Evolutionary conservation across 1,140 invertebrate species (phyloP).

Genomic region (Drosophila prosaltans): DNA sequence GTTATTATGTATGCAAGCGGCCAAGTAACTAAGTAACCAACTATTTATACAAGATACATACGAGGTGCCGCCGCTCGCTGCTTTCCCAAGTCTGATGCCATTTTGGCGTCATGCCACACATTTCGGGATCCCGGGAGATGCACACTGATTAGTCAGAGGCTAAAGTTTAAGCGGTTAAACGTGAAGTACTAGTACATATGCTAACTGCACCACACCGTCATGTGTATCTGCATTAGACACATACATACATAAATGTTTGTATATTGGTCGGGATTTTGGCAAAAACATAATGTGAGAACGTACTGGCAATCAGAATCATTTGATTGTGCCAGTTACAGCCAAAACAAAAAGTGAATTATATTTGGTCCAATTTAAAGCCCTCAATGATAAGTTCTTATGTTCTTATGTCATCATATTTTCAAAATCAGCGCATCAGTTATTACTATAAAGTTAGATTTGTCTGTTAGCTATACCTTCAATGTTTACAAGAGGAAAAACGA

Average conservation of each 20-base stretch:
- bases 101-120: constrained; percentile 53
- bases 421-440: too few species aligned
- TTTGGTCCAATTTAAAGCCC: too few species aligned
- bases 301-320: background rate
- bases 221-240: too few species aligned
- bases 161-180: constrained; percentile 77
- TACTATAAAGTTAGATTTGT: too few species aligned
- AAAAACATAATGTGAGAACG: background rate
- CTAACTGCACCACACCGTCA: too few species aligned
- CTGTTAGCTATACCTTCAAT: too few species aligned
- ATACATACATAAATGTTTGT: background rate
- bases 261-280: background rate
- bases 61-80: constrained; percentile 52
- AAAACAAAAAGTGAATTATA: too few species aligned
- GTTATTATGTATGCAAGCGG: constrained; percentile 66
- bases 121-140: constrained; percentile 61
- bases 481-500: too few species aligned
- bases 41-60: constrained; percentile 63
- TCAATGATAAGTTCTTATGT: too few species aligned
- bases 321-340: too few species aligned
- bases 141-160: constrained; percentile 68
- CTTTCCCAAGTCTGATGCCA: constrained; percentile 37
- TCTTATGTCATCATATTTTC: too few species aligned
- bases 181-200: constrained; percentile 34
- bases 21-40: constrained; percentile 33